Conservation (phyloP, 2,888 invertebrate genomes). For the Dromius quadrimaculatus region DNA sequence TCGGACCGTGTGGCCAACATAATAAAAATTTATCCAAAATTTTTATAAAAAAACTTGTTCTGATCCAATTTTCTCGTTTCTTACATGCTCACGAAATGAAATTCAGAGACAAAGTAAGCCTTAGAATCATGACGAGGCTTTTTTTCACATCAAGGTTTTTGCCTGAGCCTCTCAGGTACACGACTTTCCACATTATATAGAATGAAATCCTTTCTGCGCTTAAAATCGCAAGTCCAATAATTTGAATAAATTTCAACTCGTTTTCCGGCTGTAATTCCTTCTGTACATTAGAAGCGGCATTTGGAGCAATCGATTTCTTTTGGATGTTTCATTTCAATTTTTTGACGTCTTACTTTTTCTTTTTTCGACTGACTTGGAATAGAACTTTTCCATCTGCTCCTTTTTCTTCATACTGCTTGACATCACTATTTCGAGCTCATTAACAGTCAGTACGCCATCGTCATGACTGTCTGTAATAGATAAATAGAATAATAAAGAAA, state of each 20-base stretch:
- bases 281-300: slow-evolving; percentile 51
- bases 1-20: too few species aligned
- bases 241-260: slow-evolving; percentile 42
- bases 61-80: too few species aligned
- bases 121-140: too few species aligned
- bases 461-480: background rate
- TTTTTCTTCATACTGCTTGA: slow-evolving; percentile 13
- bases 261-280: too few species aligned
- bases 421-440: background rate
- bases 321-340: slow-evolving; percentile 36
- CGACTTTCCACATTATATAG: slow-evolving; percentile 51
- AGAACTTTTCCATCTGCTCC: slow-evolving; percentile 27
- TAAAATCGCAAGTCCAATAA: slow-evolving; percentile 52
- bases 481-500: background rate
- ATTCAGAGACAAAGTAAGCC: too few species aligned
- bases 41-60: too few species aligned
- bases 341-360: slow-evolving; percentile 32
- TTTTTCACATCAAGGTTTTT: slow-evolving; percentile 35
- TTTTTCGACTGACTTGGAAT: slow-evolving; percentile 41
- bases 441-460: background rate
- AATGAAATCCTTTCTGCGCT: slow-evolving; percentile 52
- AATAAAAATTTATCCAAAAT: too few species aligned
- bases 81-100: too few species aligned
- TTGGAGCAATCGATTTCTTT: slow-evolving; percentile 42
- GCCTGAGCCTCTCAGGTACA: slow-evolving; percentile 49